A percentile compares a stretch with the other conserved stretches of the same genome.
These are phyloP conservation scores for Centropus unirufus DNA, from an alignment of 2,113 vertebrate species.

Conservation along the genomic window DNA sequence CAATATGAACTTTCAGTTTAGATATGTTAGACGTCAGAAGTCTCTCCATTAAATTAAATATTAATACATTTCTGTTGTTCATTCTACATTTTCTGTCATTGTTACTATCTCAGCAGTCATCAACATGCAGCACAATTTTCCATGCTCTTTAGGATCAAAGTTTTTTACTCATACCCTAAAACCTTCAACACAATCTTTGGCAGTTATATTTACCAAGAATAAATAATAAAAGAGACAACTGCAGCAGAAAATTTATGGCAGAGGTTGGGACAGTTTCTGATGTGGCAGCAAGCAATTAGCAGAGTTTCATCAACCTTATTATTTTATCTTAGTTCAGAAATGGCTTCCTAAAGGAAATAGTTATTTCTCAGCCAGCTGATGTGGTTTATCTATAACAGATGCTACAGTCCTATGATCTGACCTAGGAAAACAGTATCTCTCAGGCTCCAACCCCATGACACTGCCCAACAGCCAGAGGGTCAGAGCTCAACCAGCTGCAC, in stretches of 20 bases:
- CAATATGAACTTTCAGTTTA: background rate
- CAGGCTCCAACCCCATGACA: fast-evolving
- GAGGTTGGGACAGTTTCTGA: background rate
- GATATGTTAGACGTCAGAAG: background rate
- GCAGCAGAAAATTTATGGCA: background rate
- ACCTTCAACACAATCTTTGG: background rate
- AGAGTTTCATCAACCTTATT: background rate
- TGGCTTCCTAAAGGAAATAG: background rate
- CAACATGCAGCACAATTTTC: background rate
- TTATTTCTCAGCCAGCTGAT: background rate
- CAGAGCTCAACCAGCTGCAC: background rate
- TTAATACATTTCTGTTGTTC: background rate
- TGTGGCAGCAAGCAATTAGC: background rate
- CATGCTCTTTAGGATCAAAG: background rate
- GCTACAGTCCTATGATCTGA: background rate
- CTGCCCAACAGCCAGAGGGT: background rate
- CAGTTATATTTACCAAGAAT: background rate
- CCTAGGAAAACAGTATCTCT: background rate
- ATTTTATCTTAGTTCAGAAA: background rate
- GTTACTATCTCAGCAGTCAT: background rate
- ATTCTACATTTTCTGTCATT: background rate
- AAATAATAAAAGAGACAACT: background rate
- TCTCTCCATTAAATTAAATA: background rate
- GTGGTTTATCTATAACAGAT: background rate
- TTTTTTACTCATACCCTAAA: background rate